Conservation (phyloP, 2,797 vertebrate genomes). For the Arrhamphus sclerolepis region DNA sequence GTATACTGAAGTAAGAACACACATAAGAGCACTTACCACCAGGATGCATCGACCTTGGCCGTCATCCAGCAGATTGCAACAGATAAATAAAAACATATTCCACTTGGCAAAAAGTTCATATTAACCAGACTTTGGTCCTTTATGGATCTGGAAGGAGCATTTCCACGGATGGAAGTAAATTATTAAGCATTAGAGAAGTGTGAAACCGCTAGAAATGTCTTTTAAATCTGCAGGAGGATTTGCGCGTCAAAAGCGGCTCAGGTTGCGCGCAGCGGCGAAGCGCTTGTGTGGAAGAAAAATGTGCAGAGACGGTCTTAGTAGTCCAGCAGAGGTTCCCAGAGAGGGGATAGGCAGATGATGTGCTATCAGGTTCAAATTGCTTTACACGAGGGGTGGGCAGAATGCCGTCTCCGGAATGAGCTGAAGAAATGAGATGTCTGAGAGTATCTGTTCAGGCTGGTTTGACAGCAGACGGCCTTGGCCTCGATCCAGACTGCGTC, state of each 20-base stretch:
- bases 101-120: constrained; percentile 91
- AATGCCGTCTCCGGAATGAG: constrained; percentile 79
- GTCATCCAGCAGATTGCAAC: constrained; percentile 86
- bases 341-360: constrained; percentile 59
- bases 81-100: constrained; percentile 88
- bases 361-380: constrained; percentile 78
- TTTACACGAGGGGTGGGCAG: constrained; percentile 75
- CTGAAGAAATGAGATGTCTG: constrained; percentile 79
- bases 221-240: not conserved
- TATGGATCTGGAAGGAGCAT: constrained; percentile 67
- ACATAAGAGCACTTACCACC: constrained; percentile 93
- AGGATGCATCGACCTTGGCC: constrained; percentile 89
- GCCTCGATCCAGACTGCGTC: constrained; percentile 72
- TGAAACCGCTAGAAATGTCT: constrained; percentile 1
- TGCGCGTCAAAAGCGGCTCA: constrained; percentile 14
- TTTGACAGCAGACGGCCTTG: constrained; percentile 79
- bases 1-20: too few relatives aligned
- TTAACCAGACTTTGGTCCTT: constrained; percentile 80
- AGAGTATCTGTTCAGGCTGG: constrained; percentile 84
- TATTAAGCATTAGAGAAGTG: constrained; percentile 4
- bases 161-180: constrained; percentile 48
- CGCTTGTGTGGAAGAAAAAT: constrained; percentile 11
- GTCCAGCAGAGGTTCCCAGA: constrained; percentile 50
- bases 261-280: too few relatives aligned
- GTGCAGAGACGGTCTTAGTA: constrained; percentile 23